Evolutionary conservation across 1,140 invertebrate species (phyloP).

Genomic region (Dysdera silvatica): DNA sequence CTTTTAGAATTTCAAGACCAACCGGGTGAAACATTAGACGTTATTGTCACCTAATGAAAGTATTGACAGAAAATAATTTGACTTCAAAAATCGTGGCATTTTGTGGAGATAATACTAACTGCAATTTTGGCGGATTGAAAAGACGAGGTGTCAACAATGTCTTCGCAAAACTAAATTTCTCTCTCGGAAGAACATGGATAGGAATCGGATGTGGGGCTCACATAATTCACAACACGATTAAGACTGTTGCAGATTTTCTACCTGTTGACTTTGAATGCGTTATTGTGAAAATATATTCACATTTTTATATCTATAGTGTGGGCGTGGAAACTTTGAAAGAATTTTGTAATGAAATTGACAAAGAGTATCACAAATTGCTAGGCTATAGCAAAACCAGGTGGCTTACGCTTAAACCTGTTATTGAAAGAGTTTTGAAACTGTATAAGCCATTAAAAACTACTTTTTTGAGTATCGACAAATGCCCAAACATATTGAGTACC

Average conservation of each 20-base stretch:
- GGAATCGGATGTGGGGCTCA: constrained; percentile 10
- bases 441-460: constrained; percentile 3
- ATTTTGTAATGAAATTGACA: constrained; percentile 9
- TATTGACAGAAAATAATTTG: not conserved
- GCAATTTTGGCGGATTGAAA: constrained; percentile 1
- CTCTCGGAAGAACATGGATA: not conserved
- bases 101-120: constrained; percentile 4
- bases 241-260: constrained; percentile 34
- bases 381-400: not conserved
- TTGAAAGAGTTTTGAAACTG: not conserved
- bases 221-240: constrained; percentile 6
- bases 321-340: constrained; percentile 36
- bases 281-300: constrained; percentile 37
- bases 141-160: constrained; percentile 17
- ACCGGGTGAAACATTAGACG: not conserved
- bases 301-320: constrained; percentile 40
- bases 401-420: not conserved
- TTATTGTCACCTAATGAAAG: constrained; percentile 4
- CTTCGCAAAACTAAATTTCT: not conserved
- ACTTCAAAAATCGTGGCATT: constrained; percentile 8
- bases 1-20: not conserved
- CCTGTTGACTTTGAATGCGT: constrained; percentile 38
- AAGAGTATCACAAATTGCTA: not conserved
- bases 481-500: not conserved
- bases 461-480: constrained; percentile 11